Base-by-base conservation (phyloP, 1,140 invertebrate species). In the Drosophila sp. region DNA sequence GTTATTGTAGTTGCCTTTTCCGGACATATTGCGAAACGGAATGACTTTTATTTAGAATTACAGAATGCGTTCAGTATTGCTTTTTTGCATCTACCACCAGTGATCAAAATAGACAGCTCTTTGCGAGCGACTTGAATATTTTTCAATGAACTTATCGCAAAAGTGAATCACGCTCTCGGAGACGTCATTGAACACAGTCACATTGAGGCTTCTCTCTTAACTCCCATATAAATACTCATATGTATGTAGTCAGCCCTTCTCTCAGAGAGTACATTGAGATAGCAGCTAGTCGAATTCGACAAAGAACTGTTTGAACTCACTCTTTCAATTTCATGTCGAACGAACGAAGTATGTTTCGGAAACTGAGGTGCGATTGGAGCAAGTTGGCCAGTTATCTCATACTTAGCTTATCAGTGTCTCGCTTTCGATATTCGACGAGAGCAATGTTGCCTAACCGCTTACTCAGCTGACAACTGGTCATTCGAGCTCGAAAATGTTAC, bases 1-100 rank as follows among this genome's bases (percentile, higher is more conserved):
- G 72, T 90, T 89, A 64, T 76, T 82, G 38, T 91, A 81, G 57
- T 57, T 89, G 29, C 43, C 73, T 64, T 89, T 76, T 1, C 66
- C 67, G 34, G 78, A 69, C 82, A 87, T 89, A 48, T 69, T 87
- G 76, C 59, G 76, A 72, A 86, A 45, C 14, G 63, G 54, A 29
- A 56, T 67, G 13, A 56, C 56, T 70, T 54, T 7, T 53, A 48
- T 32, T 25, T 34, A 18, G 7, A 14, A 41, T 40, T 59, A 36
- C 34, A 54, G 29, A 40, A 40, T 21, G 45, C 8, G 29, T 16
- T 16, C 43, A 3, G 2, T 34, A 29, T 48, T 43, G 11, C 13
- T 27, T 67, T 54, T 40, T 63, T 11, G 18, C 40, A 14, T 29
- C 11, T 18, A 27, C 5, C 32, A 62, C 48, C 63, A 63, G 54